Evolutionary conservation across 2,888 invertebrate species (phyloP), one percentile per base, ranked within the genome.

Genomic region (Plebejus argus): DNA sequence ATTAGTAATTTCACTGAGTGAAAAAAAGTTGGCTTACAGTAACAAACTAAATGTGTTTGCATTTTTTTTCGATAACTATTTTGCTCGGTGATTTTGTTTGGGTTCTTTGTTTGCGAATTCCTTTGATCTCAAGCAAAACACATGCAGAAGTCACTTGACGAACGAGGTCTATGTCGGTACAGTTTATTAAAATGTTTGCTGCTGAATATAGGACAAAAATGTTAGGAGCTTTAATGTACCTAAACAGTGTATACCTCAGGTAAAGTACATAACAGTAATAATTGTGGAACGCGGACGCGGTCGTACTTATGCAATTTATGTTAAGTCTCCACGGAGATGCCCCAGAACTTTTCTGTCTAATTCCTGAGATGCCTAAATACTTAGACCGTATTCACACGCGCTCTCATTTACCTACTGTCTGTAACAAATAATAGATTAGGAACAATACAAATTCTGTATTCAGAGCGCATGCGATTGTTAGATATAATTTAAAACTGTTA

Each of bases 271-370:
- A 66, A 66, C 66, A 33, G 66, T 66, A 66, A 66, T 66, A 66
- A 66, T 33, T 18, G 66, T 33, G 66, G 66, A 66, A 66, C 66
- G 66, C 66, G 66, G 66, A 28, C 66, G 28, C 66, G 28, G 66
- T 66, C 15, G 23, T 18, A 33, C 66, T 66, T 66, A 28, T 28
- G 33, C 33, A 66, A 66, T 66, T 33, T 33, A 66, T 66, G 66
- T 66, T 66, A 28, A 33, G 23, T 12, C 66, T 66, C 23, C 15
- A n/a, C n/a, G n/a, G 66, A 66, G 28, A 33, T 28, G 66, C 28
- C 66, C 66, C 12, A 33, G 66, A 66, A 66, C 66, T 66, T 66
- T 66, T 66, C 66, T 33, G 66, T 66, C 66, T 66, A 66, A 66
- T 66, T 28, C 66, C 15, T 28, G 12, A 66, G 66, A 66, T 66